Conservation (phyloP, 2,797 vertebrate species). For the Ispidina lecontei region DNA sequence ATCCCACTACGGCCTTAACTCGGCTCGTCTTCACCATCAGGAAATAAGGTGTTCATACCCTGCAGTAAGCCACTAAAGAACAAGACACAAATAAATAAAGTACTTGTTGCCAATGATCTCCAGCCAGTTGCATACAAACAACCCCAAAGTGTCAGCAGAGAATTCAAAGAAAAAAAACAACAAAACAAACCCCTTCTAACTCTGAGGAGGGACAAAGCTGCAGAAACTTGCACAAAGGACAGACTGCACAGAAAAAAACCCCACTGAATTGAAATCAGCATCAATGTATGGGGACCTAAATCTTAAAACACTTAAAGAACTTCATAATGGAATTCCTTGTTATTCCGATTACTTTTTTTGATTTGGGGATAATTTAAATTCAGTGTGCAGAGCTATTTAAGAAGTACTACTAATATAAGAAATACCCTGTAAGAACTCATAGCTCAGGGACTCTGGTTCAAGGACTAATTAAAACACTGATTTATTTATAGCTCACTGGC, state of each 20-base stretch:
- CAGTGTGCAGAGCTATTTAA: background rate
- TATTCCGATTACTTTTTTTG: background rate
- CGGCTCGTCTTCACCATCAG: background rate
- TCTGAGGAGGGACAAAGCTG: background rate
- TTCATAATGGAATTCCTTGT: background rate
- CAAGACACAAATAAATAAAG: background rate
- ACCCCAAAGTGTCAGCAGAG: background rate
- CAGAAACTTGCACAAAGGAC: background rate
- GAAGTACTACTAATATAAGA: background rate
- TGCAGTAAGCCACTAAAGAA: background rate
- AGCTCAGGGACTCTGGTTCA: background rate
- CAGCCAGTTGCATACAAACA: background rate
- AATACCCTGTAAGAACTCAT: background rate
- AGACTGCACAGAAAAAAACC: background rate
- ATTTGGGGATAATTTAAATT: background rate
- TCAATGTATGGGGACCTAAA: background rate
- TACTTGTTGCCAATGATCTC: background rate
- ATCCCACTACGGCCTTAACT: background rate
- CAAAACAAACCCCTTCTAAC: background rate
- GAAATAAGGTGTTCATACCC: background rate
- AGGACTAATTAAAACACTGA: background rate
- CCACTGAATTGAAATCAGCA: background rate
- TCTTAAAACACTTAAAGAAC: background rate
- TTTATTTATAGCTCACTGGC: background rate
- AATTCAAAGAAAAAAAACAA: background rate